A percentile compares a stretch with the other conserved stretches of the same genome.
These are phyloP conservation scores for Camponotus pennsylvanicus DNA, from an alignment of 1,140 invertebrate genomes.

Conservation along the genomic window DNA sequence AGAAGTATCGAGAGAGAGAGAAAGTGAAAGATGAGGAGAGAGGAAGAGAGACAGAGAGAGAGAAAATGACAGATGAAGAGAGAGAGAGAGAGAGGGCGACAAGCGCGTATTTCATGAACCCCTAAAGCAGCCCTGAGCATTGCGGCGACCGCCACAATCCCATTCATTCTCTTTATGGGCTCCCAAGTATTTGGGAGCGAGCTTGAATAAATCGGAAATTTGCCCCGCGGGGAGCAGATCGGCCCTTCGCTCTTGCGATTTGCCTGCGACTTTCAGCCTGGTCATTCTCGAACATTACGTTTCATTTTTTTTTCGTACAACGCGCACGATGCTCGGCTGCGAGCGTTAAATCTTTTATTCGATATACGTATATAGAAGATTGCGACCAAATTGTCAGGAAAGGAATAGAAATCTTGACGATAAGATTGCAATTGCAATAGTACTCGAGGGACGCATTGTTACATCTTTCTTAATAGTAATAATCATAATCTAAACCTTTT, in stretches of 20 bases:
- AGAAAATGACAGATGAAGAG: slow-evolving; percentile 43
- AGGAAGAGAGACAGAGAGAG: slow-evolving; percentile 22
- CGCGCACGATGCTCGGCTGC: slow-evolving; percentile 28
- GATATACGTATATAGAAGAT: background rate
- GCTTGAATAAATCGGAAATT: slow-evolving; percentile 84
- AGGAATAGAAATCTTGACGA: background rate
- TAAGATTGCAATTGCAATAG: background rate
- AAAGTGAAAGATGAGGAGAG: slow-evolving; percentile 40
- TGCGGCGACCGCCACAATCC: slow-evolving; percentile 81
- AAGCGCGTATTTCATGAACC: slow-evolving; percentile 83
- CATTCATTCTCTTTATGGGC: slow-evolving; percentile 85
- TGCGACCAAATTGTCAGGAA: background rate
- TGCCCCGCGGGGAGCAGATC: slow-evolving; percentile 69
- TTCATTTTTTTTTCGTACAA: slow-evolving; percentile 12
- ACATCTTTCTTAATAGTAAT: background rate
- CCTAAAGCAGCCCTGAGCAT: slow-evolving; percentile 79
- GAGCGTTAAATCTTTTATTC: slow-evolving; percentile 38
- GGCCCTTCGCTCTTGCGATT: slow-evolving; percentile 61
- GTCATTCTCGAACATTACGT: slow-evolving; percentile 59
- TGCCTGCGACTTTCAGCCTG: slow-evolving; percentile 70
- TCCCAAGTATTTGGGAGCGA: slow-evolving; percentile 81
- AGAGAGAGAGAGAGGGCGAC: slow-evolving; percentile 48
- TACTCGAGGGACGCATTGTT: background rate
- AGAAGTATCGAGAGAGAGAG: slow-evolving; percentile 50
- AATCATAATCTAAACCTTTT: slow-evolving; percentile 29